Evolutionary conservation across 2,797 vertebrate species (phyloP).

Genomic region (Hydrolagus colliei): DNA sequence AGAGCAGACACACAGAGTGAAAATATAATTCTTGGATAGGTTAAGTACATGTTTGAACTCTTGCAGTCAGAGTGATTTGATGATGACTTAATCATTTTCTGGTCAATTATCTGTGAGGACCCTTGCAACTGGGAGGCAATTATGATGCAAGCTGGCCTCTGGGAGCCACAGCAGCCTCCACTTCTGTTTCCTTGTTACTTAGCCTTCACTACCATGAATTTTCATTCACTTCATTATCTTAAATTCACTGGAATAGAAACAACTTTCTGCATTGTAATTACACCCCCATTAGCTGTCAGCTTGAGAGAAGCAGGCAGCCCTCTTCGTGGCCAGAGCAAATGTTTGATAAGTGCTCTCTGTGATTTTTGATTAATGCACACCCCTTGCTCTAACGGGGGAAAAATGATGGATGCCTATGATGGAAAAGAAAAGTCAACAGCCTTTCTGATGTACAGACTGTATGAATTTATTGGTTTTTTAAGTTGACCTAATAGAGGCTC

Average conservation of each 20-base stretch:
- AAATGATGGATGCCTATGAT: conserved; percentile 17
- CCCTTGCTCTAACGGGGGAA: conserved; percentile 48
- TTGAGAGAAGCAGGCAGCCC: conserved; percentile 63
- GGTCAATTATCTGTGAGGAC: conserved; percentile 95
- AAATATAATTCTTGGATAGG: conserved; percentile 97
- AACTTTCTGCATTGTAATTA: conserved; percentile 75
- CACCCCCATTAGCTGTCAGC: conserved; percentile 67
- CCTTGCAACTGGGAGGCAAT: conserved; percentile 75
- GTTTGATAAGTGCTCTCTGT: conserved; percentile 73
- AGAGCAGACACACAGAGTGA: conserved; percentile 71
- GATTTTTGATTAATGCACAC: conserved; percentile 71
- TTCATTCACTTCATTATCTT: conserved; percentile 75
- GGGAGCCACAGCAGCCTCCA: conserved; percentile 71
- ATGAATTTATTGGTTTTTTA: conserved; percentile 68
- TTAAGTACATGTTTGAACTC: conserved; percentile 99
- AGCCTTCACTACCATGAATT: conserved; percentile 72
- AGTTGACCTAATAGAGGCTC: conserved; percentile 62
- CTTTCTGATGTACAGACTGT: conserved; percentile 38
- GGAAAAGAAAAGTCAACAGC: not conserved
- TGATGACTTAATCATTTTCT: conserved; percentile 99
- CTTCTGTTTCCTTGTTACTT: conserved; percentile 71
- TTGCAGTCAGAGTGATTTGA: conserved; percentile 88
- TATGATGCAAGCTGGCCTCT: conserved; percentile 76
- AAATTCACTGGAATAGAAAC: conserved; percentile 64
- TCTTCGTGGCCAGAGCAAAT: conserved; percentile 56